Evolutionary conservation across 2,797 vertebrate species (phyloP), one percentile per base, ranked within the genome.

Genomic region (Brachymystax lenok): DNA sequence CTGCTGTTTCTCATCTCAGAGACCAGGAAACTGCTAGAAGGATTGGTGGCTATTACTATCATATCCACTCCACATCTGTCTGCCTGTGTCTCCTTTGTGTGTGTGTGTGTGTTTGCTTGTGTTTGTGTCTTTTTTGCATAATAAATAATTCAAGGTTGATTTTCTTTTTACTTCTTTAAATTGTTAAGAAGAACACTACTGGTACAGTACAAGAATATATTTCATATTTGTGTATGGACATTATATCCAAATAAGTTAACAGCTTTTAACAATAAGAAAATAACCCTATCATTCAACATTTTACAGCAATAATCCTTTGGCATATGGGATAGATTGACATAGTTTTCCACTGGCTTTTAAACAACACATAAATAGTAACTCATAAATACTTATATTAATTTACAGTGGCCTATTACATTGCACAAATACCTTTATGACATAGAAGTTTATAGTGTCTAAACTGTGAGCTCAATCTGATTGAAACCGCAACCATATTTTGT

Each of bases 161-260:
- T 59, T 59, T 6, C n/a, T 21, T 59, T 28, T 3, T 16, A 24
- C 24, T 17, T 63, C 56, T 59, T 59, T 59, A 59, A 59, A 59
- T 59, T n/a, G 14, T 2, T 17, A 17, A 56, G 52, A 19, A 54
- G 52, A 17, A 59, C 56, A 59, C 56, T 59, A 21, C n/a, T 59
- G 56, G 56, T 59, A 21, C 19, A 59, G 56, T 59, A 59, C 56
- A 59, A 21, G 21, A 59, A 59, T 59, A 59, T 59, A 59, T 21
- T 59, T 21, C 0, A 59, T 21, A 19, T n/a, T n/a, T 19, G 5
- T 59, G 56, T n/a, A 59, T 59, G 56, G n/a, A 59, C 56, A 59
- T 59, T 7, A 56, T 21, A 59, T 59, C n/a, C 54, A 84, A 92
- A 90, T 88, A 88, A 90, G 3, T 86, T 88, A 88, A 50, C 40